These are phyloP conservation scores for Atrina japonica DNA, from an alignment of 2,888 invertebrate genomes.

Conservation along the genomic window DNA sequence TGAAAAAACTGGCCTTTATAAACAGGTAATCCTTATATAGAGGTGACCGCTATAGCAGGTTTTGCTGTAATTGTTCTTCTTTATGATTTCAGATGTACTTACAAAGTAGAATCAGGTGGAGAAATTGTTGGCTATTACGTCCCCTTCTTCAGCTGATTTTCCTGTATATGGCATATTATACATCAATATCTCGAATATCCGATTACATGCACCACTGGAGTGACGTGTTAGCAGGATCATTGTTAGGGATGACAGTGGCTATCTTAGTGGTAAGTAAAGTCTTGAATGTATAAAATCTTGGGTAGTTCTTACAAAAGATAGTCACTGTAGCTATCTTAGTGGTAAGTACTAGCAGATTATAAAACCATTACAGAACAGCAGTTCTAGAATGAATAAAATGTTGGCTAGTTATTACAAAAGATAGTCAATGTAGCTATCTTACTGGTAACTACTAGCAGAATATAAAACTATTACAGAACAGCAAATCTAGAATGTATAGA, in stretches of 20 bases:
- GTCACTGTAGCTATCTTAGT: conserved; percentile 49
- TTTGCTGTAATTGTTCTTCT: too few species aligned
- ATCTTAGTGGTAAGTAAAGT: conserved; percentile 52
- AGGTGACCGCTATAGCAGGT: too few species aligned
- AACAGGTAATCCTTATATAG: too few species aligned
- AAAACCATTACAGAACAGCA: too few species aligned
- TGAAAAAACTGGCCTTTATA: too few species aligned
- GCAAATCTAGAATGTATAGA: background rate
- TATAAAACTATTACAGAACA: too few species aligned
- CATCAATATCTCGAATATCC: conserved; percentile 90
- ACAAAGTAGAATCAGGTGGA: conserved; percentile 59
- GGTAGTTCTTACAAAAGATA: background rate
- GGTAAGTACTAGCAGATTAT: conserved; percentile 51
- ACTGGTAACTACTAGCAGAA: conserved; percentile 55
- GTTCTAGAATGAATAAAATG: background rate
- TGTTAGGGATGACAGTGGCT: conserved; percentile 80
- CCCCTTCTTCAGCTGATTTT: conserved; percentile 92
- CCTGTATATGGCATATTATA: conserved; percentile 86
- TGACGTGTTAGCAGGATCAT: conserved; percentile 92
- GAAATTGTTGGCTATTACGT: conserved; percentile 86
- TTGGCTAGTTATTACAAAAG: background rate
- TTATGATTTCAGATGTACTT: conserved; percentile 68
- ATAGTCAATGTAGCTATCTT: conserved; percentile 45
- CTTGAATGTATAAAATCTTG: background rate
- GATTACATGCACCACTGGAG: conserved; percentile 99